Conservation (phyloP, 2,888 invertebrate genomes). For the Sacculina carcini region DNA sequence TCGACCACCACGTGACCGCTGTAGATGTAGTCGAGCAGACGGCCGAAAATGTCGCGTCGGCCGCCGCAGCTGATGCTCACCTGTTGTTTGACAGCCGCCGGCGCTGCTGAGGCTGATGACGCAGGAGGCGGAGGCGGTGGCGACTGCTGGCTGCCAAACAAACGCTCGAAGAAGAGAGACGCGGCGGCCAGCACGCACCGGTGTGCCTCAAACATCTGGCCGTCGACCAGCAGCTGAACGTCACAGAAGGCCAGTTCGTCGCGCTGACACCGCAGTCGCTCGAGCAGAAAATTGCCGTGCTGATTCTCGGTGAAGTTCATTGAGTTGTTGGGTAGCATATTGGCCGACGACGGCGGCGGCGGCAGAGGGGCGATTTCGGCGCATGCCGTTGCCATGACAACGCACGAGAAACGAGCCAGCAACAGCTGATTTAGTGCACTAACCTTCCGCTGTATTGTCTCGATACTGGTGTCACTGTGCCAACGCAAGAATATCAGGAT, state of each 20-base stretch:
- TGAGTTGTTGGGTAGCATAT: conserved; percentile 12
- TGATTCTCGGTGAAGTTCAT: conserved; percentile 17
- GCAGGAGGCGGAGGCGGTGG: background rate
- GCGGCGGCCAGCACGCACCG: conserved; percentile 30
- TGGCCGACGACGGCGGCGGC: conserved; percentile 7
- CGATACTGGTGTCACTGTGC: no score
- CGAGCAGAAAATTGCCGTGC: conserved; percentile 21
- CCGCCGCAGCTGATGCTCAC: conserved; percentile 29
- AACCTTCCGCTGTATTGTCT: no score
- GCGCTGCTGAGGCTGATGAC: conserved; percentile 4
- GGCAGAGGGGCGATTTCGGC: background rate
- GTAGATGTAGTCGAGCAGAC: conserved; percentile 35
- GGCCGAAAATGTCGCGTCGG: conserved; percentile 26
- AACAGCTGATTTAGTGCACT: no score
- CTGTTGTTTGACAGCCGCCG: conserved; percentile 27
- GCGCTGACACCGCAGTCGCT: conserved; percentile 24
- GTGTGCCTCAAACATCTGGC: conserved; percentile 22
- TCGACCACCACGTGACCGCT: conserved; percentile 33
- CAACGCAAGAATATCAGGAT: no score
- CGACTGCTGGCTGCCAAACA: conserved; percentile 23
- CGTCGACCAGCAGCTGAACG: conserved; percentile 21
- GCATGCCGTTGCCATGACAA: no score
- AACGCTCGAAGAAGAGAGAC: conserved; percentile 35
- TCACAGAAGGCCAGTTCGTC: conserved; percentile 24
- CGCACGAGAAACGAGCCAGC: no score